A percentile compares a stretch with the other conserved stretches of the same genome.
Evolutionary conservation across 2,888 invertebrate genomes (phyloP).

Genomic region (Pteria penguin): DNA sequence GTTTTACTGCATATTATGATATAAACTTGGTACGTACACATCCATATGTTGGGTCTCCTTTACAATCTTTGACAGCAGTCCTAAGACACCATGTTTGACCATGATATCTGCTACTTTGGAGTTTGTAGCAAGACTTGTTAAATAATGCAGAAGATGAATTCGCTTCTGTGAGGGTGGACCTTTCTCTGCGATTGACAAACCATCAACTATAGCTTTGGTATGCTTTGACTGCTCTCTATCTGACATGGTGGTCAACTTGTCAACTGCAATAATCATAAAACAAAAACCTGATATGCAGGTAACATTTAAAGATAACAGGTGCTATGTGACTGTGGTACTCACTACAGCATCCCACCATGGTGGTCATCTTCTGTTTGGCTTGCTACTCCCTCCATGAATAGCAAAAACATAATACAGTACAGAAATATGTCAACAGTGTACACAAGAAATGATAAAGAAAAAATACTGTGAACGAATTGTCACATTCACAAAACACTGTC

Average conservation of each 20-base stretch:
- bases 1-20: too few relatives aligned
- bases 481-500: too few relatives aligned
- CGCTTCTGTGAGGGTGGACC: conserved; percentile 78
- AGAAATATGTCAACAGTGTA: too few relatives aligned
- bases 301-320: too few relatives aligned
- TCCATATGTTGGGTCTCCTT: conserved; percentile 77
- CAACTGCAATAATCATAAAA: conserved; percentile 58
- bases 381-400: too few relatives aligned
- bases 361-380: too few relatives aligned
- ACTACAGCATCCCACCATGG: too few relatives aligned
- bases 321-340: too few relatives aligned
- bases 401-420: too few relatives aligned
- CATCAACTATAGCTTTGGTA: conserved; percentile 68
- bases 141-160: conserved; percentile 76
- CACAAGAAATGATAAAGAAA: too few relatives aligned
- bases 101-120: conserved; percentile 62
- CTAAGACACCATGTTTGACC: conserved; percentile 59
- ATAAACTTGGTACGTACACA: conserved; percentile 68
- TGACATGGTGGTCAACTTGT: conserved; percentile 70
- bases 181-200: conserved; percentile 68
- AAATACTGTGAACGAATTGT: too few relatives aligned
- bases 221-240: conserved; percentile 73
- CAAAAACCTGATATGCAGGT: too few relatives aligned
- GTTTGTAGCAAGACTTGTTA: conserved; percentile 65
- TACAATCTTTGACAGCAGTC: conserved; percentile 69